A percentile compares a stretch with the other conserved stretches of the same genome.
Conservation (phyloP, 2,113 vertebrate genomes). For the Hoplias malabaricus region DNA sequence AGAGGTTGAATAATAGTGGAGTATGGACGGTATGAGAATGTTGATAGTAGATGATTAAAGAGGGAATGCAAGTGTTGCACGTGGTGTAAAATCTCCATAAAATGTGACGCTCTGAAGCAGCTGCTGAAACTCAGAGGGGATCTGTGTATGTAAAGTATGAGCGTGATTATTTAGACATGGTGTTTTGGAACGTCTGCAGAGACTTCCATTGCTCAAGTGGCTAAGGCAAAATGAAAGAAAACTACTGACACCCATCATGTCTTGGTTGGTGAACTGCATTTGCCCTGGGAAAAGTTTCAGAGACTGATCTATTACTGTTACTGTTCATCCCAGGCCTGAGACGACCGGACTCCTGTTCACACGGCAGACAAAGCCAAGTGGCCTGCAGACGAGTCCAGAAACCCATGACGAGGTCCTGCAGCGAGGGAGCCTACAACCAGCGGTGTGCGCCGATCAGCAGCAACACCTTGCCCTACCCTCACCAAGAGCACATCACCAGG, state of each 20-base stretch:
- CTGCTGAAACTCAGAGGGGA: too few relatives aligned
- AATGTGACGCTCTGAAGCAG: too few relatives aligned
- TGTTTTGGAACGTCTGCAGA: too few relatives aligned
- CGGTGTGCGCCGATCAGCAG: constrained; percentile 49
- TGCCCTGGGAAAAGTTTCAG: neutral
- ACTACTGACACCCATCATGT: neutral
- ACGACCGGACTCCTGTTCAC: constrained; percentile 73
- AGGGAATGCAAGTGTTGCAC: too few relatives aligned
- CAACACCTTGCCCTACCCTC: constrained; percentile 52
- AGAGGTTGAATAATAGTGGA: too few relatives aligned
- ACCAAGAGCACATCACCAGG: constrained; percentile 55
- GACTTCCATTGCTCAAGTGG: too few relatives aligned
- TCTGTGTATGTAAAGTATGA: too few relatives aligned
- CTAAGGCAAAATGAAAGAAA: neutral
- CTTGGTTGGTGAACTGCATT: neutral
- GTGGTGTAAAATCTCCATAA: too few relatives aligned
- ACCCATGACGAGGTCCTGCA: constrained; percentile 87
- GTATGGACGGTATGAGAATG: constrained; percentile 79
- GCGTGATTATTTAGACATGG: too few relatives aligned
- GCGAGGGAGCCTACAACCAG: constrained; percentile 79
- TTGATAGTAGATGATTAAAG: too few relatives aligned
- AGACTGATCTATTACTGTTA: neutral
- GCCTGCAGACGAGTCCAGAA: constrained; percentile 70
- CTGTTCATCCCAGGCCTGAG: constrained; percentile 72
- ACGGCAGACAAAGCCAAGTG: constrained; percentile 68